phyloP scores from a whole-genome alignment of 2,113 vertebrate species.

The Empidonax traillii region DNA sequence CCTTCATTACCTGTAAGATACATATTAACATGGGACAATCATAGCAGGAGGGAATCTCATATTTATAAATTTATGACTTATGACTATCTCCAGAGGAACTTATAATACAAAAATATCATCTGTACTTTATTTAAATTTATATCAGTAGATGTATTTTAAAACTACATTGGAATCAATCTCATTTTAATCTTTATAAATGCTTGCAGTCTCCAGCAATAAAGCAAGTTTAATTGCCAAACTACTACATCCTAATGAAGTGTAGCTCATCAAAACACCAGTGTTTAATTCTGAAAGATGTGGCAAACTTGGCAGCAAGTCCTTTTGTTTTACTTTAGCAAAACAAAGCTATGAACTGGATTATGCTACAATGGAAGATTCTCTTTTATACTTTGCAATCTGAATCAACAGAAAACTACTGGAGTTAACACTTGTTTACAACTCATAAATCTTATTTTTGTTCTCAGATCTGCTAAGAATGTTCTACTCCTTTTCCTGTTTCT shows the following conservation, averaged over 20 bases:
- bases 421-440: neutral
- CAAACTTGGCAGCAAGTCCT: neutral
- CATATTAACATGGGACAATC: slow-evolving; percentile 60
- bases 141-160: slow-evolving; percentile 13
- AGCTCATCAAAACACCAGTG: neutral
- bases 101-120: slow-evolving; percentile 11
- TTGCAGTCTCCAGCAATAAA: neutral
- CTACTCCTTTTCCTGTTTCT: neutral
- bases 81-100: slow-evolving; percentile 15
- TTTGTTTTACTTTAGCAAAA: neutral
- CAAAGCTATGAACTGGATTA: neutral
- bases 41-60: slow-evolving; percentile 19
- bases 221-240: neutral
- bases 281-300: neutral
- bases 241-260: neutral
- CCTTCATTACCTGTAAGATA: slow-evolving; percentile 82
- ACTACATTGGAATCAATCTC: neutral
- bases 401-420: neutral
- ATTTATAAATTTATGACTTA: slow-evolving; percentile 45
- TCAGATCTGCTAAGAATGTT: neutral
- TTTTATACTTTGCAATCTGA: neutral
- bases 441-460: neutral
- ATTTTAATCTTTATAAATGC: neutral
- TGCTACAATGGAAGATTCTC: neutral
- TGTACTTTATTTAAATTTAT: slow-evolving; percentile 13